phyloP scores from a whole-genome alignment of 1,140 invertebrate species.

The Leptoteleia sp. region DNA sequence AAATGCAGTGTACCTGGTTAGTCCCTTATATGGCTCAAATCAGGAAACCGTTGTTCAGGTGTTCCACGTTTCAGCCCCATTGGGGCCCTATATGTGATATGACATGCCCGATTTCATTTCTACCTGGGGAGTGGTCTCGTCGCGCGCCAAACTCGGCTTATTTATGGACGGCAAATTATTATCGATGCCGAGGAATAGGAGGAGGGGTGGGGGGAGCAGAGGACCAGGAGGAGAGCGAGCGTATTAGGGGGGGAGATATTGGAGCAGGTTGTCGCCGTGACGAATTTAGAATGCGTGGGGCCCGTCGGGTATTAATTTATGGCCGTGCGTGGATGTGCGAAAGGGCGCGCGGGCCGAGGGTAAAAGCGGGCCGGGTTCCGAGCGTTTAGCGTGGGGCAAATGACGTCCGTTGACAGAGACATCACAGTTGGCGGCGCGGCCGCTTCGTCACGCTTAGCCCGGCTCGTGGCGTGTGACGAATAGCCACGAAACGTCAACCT shows the following conservation, averaged over 20 bases:
- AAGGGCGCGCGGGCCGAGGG: conserved; percentile 46
- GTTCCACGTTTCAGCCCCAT: too few species aligned
- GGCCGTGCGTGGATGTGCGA: conserved; percentile 66
- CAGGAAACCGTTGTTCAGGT: too few species aligned
- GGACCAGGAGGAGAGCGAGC: too few species aligned
- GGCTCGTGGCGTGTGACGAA: conserved; percentile 49
- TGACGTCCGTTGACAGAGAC: conserved; percentile 66
- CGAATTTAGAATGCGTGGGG: conserved; percentile 63
- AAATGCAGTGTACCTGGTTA: too few species aligned
- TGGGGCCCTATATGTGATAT: too few species aligned
- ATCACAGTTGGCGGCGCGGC: conserved; percentile 62
- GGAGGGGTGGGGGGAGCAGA: too few species aligned
- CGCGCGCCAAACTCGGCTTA: conserved; percentile 11
- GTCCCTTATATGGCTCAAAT: too few species aligned
- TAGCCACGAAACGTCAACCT: conserved; percentile 51
- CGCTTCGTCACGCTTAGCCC: conserved; percentile 52
- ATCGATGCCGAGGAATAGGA: conserved; percentile 31
- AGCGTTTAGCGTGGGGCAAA: conserved; percentile 59
- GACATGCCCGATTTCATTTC: too few species aligned
- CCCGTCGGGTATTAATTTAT: conserved; percentile 66
- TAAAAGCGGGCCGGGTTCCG: conserved; percentile 54
- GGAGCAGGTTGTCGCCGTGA: conserved; percentile 61
- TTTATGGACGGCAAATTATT: conserved; percentile 59
- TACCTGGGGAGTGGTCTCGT: too few species aligned
- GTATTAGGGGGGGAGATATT: too few species aligned